Evolutionary conservation across 2,797 vertebrate genomes (phyloP), one percentile per base, ranked within the genome.

Genomic region (Pangasius sanitwongsei): DNA sequence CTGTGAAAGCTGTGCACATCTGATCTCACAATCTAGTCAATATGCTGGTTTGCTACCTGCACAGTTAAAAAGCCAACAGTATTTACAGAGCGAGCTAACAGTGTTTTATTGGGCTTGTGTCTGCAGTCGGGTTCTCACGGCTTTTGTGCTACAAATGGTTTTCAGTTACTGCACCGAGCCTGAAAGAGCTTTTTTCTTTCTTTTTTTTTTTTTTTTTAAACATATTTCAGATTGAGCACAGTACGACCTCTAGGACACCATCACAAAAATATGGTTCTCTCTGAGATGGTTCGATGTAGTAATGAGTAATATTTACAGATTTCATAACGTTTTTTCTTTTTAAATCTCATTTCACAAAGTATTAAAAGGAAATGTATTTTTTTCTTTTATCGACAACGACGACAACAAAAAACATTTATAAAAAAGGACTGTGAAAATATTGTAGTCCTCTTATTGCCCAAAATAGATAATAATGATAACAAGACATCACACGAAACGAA

Each of bases 381-480:
- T 96, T 95, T 93, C 41, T 59, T 75, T 53, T 53, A 65, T 85
- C 57, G 37, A 65, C 53, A 74, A n/a, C 53, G n/a, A 80, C 72
- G 12, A 84, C 89, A 94, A 96, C 25, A 94, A 94, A 95, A 91
- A 96, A 96, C 96, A 97, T 96, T 97, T 97, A 96, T 97, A 97
- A 97, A 98, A 96, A 94, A 96, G 96, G 96, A 96, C 93, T 95
- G 91, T 94, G 93, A 94, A 96, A 96, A 96, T 94, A 94, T 94
- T 95, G 95, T 93, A 92, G 95, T 96, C 97, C 97, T 97, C 95
- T 98, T 98, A 98, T 98, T 98, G 97, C 97, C 97, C 93, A 97
- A 98, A 98, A 97, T 96, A 97, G 97, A 97, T 94, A 96, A 96
- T 96, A 50, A 95, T 93, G 95, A 94, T 96, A 97, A 97, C 95